Percentiles rank a stretch among this genome's conserved stretches.
Evolutionary conservation across 92 coral and sea anemone genomes (phyloP).

Genomic region (Zoanthus solanderi): DNA sequence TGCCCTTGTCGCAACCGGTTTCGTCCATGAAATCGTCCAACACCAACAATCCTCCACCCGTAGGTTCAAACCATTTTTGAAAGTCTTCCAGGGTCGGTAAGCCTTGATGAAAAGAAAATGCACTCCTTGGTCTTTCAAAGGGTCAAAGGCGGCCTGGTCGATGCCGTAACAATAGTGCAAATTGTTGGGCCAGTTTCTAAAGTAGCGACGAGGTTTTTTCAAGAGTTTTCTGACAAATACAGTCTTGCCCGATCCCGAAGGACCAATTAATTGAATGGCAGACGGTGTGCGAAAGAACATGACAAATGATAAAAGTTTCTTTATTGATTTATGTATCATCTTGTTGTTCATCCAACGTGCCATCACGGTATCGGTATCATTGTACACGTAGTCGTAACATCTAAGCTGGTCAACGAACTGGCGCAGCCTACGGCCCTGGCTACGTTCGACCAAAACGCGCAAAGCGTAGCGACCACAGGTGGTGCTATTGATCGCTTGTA

Average conservation of each 20-base stretch:
- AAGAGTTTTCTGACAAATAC: neutral
- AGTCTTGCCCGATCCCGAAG: constrained; percentile 28
- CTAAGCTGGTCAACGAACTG: neutral
- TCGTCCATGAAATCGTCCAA: too few species aligned
- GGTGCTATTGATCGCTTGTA: constrained; percentile 25
- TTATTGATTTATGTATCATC: neutral
- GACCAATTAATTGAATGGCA: constrained; percentile 6
- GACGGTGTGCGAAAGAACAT: neutral
- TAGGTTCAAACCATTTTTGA: too few species aligned
- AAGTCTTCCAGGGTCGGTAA: neutral
- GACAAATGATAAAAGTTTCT: neutral
- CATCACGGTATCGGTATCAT: neutral
- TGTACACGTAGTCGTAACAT: neutral
- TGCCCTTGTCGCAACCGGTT: too few species aligned
- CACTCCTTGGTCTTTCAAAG: neutral
- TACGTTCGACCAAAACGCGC: constrained; percentile 11
- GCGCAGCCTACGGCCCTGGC: neutral
- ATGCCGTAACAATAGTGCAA: neutral
- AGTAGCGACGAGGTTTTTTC: neutral
- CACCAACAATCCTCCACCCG: too few species aligned
- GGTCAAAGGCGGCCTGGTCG: neutral
- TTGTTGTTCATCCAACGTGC: neutral
- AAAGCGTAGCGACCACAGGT: constrained; percentile 49
- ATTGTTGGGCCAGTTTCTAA: neutral
- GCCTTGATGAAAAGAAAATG: neutral